Evolutionary conservation across 1,140 invertebrate species (phyloP).

Genomic region (Holcopasites calliopsidis): DNA sequence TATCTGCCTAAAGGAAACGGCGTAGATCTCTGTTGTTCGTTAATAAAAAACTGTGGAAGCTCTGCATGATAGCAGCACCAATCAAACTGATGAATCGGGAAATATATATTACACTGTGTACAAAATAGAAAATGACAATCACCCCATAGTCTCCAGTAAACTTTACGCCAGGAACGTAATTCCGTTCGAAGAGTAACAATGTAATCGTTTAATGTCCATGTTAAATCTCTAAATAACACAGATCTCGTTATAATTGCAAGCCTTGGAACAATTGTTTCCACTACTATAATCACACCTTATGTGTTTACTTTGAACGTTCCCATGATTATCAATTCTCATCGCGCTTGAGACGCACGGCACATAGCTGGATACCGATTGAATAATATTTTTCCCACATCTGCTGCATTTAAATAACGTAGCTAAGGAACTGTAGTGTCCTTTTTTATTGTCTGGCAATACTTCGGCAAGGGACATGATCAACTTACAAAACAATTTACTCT

Average conservation of each 20-base stretch:
- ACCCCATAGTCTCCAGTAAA: conserved; percentile 96
- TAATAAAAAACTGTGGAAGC: conserved; percentile 86
- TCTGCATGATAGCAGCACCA: conserved; percentile 91
- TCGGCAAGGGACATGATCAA: conserved; percentile 88
- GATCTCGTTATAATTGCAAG: conserved; percentile 20
- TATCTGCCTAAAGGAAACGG: conserved; percentile 86
- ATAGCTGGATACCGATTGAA: conserved; percentile 83
- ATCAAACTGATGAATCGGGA: conserved; percentile 87
- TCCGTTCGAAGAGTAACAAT: conserved; percentile 87
- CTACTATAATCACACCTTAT: conserved; percentile 79
- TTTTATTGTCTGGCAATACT: conserved; percentile 84
- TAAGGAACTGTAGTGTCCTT: conserved; percentile 89
- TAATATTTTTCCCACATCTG: conserved; percentile 82
- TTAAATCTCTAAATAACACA: conserved; percentile 82
- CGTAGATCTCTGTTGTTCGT: conserved; percentile 82
- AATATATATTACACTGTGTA: conserved; percentile 86
- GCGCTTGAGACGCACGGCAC: conserved; percentile 85
- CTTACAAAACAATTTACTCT: conserved; percentile 90
- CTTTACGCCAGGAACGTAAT: conserved; percentile 91
- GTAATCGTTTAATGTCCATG: conserved; percentile 92
- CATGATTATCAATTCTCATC: conserved; percentile 85
- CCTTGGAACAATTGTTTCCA: conserved; percentile 1
- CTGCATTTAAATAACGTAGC: conserved; percentile 86
- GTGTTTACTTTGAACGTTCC: conserved; percentile 85
- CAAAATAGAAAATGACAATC: conserved; percentile 91